A percentile compares a stretch with the other conserved stretches of the same genome.
These are phyloP conservation scores for Siderastrea radians DNA, from an alignment of 92 coral and sea anemone genomes.

Conservation along the genomic window DNA sequence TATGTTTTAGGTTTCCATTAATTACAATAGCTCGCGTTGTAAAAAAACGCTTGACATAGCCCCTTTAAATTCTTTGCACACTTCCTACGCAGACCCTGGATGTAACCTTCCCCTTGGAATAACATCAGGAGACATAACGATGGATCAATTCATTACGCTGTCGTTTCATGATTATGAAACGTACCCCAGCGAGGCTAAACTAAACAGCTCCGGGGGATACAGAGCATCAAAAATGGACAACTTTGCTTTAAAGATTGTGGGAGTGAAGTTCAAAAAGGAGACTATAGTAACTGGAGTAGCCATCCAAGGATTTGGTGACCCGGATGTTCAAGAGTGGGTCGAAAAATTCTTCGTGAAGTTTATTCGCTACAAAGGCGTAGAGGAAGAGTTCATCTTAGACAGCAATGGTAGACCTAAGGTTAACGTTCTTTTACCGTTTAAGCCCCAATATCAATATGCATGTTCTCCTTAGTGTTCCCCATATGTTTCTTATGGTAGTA, in stretches of 20 bases:
- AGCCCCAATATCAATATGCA: too few relatives aligned
- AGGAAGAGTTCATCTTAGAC: not conserved
- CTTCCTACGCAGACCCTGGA: not conserved
- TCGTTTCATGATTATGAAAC: not conserved
- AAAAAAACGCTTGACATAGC: too few relatives aligned
- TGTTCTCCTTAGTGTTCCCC: too few relatives aligned
- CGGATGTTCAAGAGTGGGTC: constrained; percentile 58
- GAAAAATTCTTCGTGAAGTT: not conserved
- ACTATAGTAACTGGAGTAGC: constrained; percentile 81
- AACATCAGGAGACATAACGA: not conserved
- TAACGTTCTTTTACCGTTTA: not conserved
- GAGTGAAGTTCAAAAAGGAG: constrained; percentile 56
- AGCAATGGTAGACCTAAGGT: constrained; percentile 32
- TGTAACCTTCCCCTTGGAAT: constrained; percentile 68
- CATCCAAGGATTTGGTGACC: constrained; percentile 77
- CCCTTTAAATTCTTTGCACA: too few relatives aligned
- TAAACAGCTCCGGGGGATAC: constrained; percentile 69
- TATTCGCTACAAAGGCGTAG: not conserved
- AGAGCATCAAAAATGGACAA: not conserved
- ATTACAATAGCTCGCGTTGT: too few relatives aligned
- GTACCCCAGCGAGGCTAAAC: constrained; percentile 21
- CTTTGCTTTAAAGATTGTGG: not conserved
- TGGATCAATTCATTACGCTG: fast-evolving
- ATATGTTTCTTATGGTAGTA: too few relatives aligned
- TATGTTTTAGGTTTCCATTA: too few relatives aligned